Conservation (phyloP, 2,797 vertebrate genomes). For the Molothrus ater region DNA sequence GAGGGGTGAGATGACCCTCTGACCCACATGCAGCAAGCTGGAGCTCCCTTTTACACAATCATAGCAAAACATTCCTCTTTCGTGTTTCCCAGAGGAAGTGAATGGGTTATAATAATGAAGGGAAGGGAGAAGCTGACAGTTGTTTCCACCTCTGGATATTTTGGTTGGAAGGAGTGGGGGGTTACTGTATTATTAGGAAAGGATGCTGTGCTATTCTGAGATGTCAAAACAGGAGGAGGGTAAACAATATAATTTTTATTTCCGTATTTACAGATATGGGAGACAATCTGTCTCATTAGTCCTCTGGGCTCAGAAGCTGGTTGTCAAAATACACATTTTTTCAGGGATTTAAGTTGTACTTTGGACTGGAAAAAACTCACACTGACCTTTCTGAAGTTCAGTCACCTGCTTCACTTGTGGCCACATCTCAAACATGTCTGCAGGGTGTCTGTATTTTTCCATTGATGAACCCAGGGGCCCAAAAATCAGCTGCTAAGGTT, state of each 20-base stretch:
- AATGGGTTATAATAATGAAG: conserved; percentile 15
- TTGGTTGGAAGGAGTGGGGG: background rate
- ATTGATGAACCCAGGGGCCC: background rate
- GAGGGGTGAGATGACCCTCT: background rate
- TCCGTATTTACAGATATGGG: background rate
- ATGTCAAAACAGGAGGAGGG: background rate
- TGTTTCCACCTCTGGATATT: conserved; percentile 35
- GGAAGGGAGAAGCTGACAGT: background rate
- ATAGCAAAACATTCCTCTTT: background rate
- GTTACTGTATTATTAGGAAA: background rate
- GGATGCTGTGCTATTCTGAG: conserved; percentile 21
- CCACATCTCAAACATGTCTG: background rate
- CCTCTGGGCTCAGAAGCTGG: background rate
- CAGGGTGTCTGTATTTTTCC: background rate
- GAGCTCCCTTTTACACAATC: background rate
- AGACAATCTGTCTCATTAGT: background rate
- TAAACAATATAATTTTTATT: background rate
- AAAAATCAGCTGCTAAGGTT: background rate
- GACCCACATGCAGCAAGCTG: background rate
- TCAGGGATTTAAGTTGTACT: background rate
- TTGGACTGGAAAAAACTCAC: background rate
- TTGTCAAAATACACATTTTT: background rate
- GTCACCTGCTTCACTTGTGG: background rate
- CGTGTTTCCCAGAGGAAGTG: background rate
- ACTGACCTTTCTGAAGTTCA: background rate